phyloP scores from a whole-genome alignment of 2,797 vertebrate genomes.

The Notamacropus eugenii region DNA sequence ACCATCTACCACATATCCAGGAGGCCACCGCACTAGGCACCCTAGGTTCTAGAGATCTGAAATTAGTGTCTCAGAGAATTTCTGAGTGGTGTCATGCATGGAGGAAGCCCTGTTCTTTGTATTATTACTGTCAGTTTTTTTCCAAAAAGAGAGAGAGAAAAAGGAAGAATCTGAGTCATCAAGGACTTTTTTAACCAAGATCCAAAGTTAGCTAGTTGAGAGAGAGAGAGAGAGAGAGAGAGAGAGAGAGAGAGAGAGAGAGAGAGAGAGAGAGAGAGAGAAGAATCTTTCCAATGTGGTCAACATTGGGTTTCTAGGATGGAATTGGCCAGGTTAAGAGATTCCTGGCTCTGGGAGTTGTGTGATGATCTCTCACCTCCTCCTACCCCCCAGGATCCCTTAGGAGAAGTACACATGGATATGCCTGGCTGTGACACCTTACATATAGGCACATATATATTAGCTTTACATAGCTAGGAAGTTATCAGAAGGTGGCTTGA shows the following conservation, averaged over 20 bases:
- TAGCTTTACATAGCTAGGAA: slow-evolving; percentile 38
- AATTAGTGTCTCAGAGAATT: not conserved
- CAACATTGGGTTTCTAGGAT: not conserved
- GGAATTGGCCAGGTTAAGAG: not conserved
- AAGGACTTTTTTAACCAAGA: not conserved
- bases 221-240: not conserved
- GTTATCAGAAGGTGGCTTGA: slow-evolving; percentile 32
- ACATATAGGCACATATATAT: rapidly evolving
- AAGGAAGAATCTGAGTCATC: not conserved
- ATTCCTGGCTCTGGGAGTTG: not conserved
- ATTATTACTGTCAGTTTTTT: not conserved
- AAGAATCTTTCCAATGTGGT: not conserved
- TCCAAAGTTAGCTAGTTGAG: not conserved
- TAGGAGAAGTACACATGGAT: not conserved
- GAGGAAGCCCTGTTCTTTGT: not conserved
- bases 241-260: not conserved
- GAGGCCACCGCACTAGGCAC: not conserved
- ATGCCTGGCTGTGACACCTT: not conserved
- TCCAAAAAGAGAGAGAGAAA: not conserved
- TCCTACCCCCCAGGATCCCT: not conserved
- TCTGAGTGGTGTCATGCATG: not conserved
- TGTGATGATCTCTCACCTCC: not conserved
- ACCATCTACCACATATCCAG: not conserved
- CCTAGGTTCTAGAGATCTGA: not conserved
- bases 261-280: not conserved